phyloP scores from a whole-genome alignment of 2,113 vertebrate genomes.

The Chunga burmeisteri region DNA sequence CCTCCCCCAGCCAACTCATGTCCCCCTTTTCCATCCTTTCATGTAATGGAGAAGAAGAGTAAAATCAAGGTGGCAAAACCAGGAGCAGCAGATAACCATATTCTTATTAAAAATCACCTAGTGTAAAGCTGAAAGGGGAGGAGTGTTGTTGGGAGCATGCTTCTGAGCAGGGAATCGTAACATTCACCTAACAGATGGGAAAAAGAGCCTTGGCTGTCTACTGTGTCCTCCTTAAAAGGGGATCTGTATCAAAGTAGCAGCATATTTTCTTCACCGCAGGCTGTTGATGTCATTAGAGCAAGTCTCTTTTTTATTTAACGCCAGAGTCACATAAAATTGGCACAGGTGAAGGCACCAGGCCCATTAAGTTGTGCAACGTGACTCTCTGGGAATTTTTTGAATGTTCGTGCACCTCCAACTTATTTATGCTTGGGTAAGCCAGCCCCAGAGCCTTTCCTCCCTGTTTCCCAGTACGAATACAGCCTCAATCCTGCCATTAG shows the following conservation, averaged over 20 bases:
- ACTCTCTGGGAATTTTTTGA: slow-evolving; percentile 58
- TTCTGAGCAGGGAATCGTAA: neutral
- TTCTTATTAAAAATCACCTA: neutral
- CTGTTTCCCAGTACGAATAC: neutral
- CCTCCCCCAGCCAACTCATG: neutral
- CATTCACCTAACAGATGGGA: neutral
- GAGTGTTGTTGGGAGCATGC: neutral
- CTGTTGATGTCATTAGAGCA: slow-evolving; percentile 62
- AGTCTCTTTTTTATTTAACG: slow-evolving; percentile 47
- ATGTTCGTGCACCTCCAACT: neutral
- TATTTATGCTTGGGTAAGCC: slow-evolving; percentile 35
- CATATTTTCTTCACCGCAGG: slow-evolving; percentile 31
- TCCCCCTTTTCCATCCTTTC: neutral
- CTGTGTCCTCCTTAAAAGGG: slow-evolving; percentile 27
- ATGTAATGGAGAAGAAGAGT: neutral
- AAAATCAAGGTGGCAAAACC: slow-evolving; percentile 13
- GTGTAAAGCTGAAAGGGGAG: neutral
- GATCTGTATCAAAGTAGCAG: slow-evolving; percentile 62
- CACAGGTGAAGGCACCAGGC: slow-evolving; percentile 63
- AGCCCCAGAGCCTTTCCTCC: slow-evolving; percentile 5
- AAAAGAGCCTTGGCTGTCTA: neutral
- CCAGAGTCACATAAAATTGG: slow-evolving; percentile 64
- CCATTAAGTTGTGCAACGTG: slow-evolving; percentile 63
- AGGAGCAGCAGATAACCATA: neutral
- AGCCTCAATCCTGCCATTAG: neutral